A percentile compares a stretch with the other conserved stretches of the same genome.
Conservation (phyloP, 2,888 invertebrate species). For the Lasioglossum pauxillum region DNA sequence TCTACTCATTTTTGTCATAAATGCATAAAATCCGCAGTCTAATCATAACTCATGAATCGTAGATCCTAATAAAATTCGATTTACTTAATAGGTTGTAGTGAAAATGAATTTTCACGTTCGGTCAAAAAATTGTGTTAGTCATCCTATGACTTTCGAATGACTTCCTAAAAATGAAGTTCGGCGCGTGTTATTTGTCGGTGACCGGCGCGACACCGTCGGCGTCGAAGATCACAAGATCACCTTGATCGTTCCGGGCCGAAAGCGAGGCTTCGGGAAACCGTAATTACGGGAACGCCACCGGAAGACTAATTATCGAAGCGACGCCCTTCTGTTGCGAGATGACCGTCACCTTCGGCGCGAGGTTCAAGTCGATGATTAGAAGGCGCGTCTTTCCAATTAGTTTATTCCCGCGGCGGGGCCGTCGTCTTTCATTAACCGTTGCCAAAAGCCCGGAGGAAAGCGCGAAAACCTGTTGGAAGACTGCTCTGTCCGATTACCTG, state of each 20-base stretch:
- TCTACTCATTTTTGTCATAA: no score
- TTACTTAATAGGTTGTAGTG: no score
- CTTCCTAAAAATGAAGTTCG: background rate
- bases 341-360: conserved; percentile 64
- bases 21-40: no score
- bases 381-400: conserved; percentile 76
- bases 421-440: conserved; percentile 56
- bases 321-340: conserved; percentile 66
- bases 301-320: conserved; percentile 75
- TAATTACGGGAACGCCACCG: conserved; percentile 73
- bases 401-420: conserved; percentile 63
- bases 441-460: conserved; percentile 35
- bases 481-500: conserved; percentile 45
- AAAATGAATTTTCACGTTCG: no score
- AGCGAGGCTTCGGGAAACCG: conserved; percentile 53
- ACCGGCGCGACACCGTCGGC: conserved; percentile 36
- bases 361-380: conserved; percentile 67
- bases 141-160: background rate
- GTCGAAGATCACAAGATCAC: conserved; percentile 45
- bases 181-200: conserved; percentile 24
- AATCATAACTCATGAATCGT: no score
- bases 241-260: conserved; percentile 31
- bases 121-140: no score
- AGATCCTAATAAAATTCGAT: no score
- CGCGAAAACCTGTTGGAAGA: conserved; percentile 62